Evolutionary conservation across 2,113 vertebrate genomes (phyloP), one percentile per base, ranked within the genome.

Genomic region (Bubo blakistoni): DNA sequence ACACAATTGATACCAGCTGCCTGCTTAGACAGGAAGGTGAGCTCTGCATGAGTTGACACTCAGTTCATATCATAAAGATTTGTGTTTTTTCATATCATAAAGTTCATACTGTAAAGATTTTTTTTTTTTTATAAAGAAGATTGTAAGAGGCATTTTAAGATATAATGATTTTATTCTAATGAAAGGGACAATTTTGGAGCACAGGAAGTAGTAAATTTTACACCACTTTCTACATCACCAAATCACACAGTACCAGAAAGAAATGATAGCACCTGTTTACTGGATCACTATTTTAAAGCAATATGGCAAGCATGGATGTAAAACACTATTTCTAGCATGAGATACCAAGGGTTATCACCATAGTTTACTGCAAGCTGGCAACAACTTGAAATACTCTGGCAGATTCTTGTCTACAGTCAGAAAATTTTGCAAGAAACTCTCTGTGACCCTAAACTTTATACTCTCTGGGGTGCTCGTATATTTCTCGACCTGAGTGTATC

Each of bases 371-470:
- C 22, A 49, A 88, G 69, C 86, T 81, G 94, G 90, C 16, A 54
- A 74, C 47, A 62, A 54, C 25, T 40, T 57, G 70, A 77, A 84
- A 57, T 66, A 65, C 29, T 86, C 73, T 58, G 55, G 40, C 54
- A 36, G 71, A 93, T 77, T 65, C 25, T 94, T 81, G 74, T 81
- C 55, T 44, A 86, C 74, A 57, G 13, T 40, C 49, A 90, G 59
- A 81, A 95, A 91, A 79, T 52, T 89, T 86, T 94, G 76, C 83
- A 82, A 63, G 73, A 88, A 81, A 88, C 71, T 91, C 80, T 86
- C 72, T 72, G 63, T 97, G 92, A 83, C 86, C 96, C 88, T 86
- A 86, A 97, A 93, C 86, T 94, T 95, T 86, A 49, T 65, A 55
- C 57, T 71, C 87, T 84, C 96, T 61, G 21, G 27, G 38, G 79